Percentiles rank a stretch among this genome's conserved stretches.
Conservation (phyloP, 2,113 vertebrate species). For the Syngnathus typhle region DNA sequence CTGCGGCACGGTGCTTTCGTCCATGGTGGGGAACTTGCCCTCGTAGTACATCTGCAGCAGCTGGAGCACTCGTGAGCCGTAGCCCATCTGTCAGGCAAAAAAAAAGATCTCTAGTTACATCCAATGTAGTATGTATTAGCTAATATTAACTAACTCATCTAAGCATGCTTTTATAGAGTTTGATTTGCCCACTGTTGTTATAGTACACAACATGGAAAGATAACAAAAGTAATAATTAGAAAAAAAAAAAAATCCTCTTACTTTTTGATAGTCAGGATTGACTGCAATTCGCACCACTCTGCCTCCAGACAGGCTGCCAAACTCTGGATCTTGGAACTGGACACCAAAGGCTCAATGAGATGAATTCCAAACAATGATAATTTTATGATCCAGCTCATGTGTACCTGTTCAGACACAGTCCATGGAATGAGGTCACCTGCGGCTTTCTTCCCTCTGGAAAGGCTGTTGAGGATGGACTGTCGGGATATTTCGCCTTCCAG, state of each 20-base stretch:
- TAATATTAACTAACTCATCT: too few relatives aligned
- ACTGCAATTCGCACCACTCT: conserved; percentile 92
- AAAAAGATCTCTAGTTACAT: not conserved
- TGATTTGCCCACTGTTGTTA: too few relatives aligned
- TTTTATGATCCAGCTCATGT: not conserved
- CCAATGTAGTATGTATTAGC: too few relatives aligned
- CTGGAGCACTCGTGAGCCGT: conserved; percentile 85
- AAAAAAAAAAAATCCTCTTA: conserved; percentile 31
- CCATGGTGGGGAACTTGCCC: conserved; percentile 84
- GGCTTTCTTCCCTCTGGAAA: conserved; percentile 93
- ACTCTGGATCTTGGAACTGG: conserved; percentile 95
- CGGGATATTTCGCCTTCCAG: conserved; percentile 94
- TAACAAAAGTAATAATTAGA: too few relatives aligned
- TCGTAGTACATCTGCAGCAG: conserved; percentile 93
- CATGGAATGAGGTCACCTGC: conserved; percentile 96
- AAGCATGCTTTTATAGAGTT: too few relatives aligned
- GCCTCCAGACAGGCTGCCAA: conserved; percentile 85
- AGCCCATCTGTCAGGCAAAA: conserved; percentile 83
- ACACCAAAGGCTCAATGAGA: not conserved
- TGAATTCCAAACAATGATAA: not conserved
- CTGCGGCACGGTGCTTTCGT: conserved; percentile 71
- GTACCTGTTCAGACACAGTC: conserved; percentile 95
- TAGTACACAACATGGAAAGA: too few relatives aligned
- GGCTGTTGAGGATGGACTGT: conserved; percentile 89
- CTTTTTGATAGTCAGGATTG: conserved; percentile 96